A percentile compares a stretch with the other conserved stretches of the same genome.
Conservation (phyloP, 2,797 vertebrate species). For the Clamator glandarius region DNA sequence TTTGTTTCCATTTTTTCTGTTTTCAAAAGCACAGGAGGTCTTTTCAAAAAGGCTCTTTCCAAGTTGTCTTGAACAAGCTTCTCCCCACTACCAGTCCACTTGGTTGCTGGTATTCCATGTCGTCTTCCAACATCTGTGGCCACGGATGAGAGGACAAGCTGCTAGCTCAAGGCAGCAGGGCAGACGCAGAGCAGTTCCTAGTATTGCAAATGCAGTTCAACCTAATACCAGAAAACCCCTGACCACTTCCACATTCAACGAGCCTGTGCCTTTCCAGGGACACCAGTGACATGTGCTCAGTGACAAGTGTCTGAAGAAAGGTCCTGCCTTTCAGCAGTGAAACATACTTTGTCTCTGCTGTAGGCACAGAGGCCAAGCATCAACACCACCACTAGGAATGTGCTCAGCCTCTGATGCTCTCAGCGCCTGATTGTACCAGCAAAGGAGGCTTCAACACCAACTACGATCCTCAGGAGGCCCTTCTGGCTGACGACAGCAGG, state of each 20-base stretch:
- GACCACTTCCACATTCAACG: neutral
- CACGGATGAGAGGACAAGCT: neutral
- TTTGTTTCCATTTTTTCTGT: neutral
- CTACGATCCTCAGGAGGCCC: no score
- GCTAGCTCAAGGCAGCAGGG: neutral
- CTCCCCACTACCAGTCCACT: neutral
- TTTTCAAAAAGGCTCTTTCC: neutral
- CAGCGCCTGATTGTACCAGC: rapidly evolving
- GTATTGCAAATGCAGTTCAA: neutral
- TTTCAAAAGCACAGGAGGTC: neutral
- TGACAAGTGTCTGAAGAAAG: neutral
- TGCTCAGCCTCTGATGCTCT: neutral
- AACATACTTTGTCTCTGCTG: neutral
- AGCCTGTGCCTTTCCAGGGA: neutral
- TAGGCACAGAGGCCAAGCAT: neutral
- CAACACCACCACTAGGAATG: neutral
- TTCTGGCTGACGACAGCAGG: neutral
- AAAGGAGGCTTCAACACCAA: neutral
- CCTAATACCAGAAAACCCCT: neutral
- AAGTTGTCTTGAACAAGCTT: neutral
- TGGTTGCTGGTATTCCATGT: neutral
- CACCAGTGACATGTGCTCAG: neutral
- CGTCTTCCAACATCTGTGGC: neutral
- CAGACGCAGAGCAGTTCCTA: neutral
- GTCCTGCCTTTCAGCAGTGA: neutral